Base-by-base conservation (phyloP, 2,888 invertebrate species). In the Apamea sordens region DNA sequence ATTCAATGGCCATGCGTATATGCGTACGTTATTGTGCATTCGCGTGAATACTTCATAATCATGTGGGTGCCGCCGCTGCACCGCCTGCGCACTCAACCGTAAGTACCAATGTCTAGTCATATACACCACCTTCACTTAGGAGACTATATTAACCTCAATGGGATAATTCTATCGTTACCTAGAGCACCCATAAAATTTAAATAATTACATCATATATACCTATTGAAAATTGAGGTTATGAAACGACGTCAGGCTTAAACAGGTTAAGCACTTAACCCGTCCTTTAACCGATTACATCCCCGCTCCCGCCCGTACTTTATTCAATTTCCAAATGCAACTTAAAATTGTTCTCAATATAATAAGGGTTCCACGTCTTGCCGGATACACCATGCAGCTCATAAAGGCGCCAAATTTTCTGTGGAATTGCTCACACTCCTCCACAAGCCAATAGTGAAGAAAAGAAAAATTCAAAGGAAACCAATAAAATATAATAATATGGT, bases 1-100 rank as follows among this genome's bases (percentile, higher is more conserved):
- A 79, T 77, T 84, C 63, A 82, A 80, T 77, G 77, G 64, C 68
- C 77, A 79, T 73, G 85, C 85, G 85, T 63, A 67, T 73, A 75
- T 83, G 84, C 85, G 86, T 79, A 83, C 70, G 56, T 83, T 82
- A 88, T 90, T 92, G 92, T 92, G 92, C 88, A 91, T 85, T 87
- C 92, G 91, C 91, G 85, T 92, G 92, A 84, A 77, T 90, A 87
- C 86, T 74, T 90, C 89, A 88, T 91, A 81, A 80, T 79, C 86
- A 84, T 61, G 80, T 72, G 73, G 86, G 80, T 84, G 83, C 80
- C 79, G 73, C 44, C 79, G 78, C 76, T 87, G 87, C 84, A 88
- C 86, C 69, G 67, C 56, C 64, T 63, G 44, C 76, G 74, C 76
- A 68, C 56, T 76, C 76, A 65, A 28, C 79, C 72, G 50, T 77